These are phyloP conservation scores for Prenolepis imparis DNA, from an alignment of 2,888 invertebrate species.

Conservation along the genomic window DNA sequence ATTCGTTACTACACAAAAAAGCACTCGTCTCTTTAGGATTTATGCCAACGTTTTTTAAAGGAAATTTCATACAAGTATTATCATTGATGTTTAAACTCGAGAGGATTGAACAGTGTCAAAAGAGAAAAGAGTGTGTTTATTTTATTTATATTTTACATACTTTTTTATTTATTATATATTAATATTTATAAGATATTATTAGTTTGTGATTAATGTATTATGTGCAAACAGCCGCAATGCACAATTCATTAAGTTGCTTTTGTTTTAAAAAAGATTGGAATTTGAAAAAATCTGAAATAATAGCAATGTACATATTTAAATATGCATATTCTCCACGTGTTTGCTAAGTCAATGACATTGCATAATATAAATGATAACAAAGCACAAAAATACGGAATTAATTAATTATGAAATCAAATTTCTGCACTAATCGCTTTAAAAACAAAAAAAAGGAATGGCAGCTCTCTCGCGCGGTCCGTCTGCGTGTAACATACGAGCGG, in stretches of 20 bases:
- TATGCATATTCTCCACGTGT: neutral
- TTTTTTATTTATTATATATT: neutral
- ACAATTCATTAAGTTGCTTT: neutral
- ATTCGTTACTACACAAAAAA: conserved; percentile 34
- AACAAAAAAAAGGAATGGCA: neutral
- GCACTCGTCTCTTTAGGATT: neutral
- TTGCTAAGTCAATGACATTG: neutral
- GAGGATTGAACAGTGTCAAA: no score
- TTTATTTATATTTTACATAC: neutral
- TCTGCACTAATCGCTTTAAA: neutral
- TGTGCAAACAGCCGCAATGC: neutral
- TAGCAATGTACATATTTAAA: neutral
- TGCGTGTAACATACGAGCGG: conserved; percentile 10
- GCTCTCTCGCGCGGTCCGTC: neutral
- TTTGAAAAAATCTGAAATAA: neutral
- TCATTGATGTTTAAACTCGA: neutral
- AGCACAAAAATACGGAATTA: neutral
- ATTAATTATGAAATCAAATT: conserved; percentile 9
- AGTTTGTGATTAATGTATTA: neutral
- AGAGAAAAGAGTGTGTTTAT: neutral
- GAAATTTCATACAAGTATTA: neutral
- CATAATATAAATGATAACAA: neutral
- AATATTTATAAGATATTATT: neutral
- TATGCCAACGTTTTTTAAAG: neutral
- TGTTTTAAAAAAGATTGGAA: neutral